Evolutionary conservation across 2,113 vertebrate genomes (phyloP).

Genomic region (Lagopus muta): DNA sequence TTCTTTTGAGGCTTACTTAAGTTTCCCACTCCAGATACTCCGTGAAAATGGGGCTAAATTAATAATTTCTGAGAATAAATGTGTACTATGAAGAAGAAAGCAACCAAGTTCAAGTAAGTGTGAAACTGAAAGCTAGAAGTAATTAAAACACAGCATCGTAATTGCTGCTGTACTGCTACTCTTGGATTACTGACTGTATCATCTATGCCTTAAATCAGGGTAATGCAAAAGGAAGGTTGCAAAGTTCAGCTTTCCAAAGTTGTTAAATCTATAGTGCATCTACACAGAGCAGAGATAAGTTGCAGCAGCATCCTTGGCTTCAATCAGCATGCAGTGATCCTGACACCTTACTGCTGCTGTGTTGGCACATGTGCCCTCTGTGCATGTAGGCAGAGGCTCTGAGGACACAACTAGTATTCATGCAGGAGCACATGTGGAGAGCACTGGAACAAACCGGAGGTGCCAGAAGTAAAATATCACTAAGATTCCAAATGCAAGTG

Average conservation of each 20-base stretch:
- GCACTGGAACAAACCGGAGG: neutral
- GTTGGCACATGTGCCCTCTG: neutral
- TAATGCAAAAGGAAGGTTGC: neutral
- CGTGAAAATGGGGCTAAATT: neutral
- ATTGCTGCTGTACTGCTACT: neutral
- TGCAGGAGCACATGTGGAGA: neutral
- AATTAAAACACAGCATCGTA: neutral
- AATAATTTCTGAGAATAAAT: neutral
- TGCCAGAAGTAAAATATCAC: neutral
- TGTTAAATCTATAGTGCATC: neutral
- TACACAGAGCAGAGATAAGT: neutral
- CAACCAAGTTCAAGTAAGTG: neutral
- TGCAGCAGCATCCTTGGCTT: neutral
- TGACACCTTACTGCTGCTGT: neutral
- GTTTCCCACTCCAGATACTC: neutral
- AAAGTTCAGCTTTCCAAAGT: neutral
- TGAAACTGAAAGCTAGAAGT: neutral
- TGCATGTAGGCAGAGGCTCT: neutral
- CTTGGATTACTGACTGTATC: neutral
- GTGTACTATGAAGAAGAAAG: neutral
- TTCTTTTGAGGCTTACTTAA: constrained; percentile 12
- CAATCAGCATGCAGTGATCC: neutral
- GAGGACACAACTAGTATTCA: neutral
- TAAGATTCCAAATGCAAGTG: neutral
- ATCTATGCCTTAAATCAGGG: neutral